These are phyloP conservation scores for Scaptomyza polygonia DNA, from an alignment of 2,888 invertebrate species.

Conservation along the genomic window DNA sequence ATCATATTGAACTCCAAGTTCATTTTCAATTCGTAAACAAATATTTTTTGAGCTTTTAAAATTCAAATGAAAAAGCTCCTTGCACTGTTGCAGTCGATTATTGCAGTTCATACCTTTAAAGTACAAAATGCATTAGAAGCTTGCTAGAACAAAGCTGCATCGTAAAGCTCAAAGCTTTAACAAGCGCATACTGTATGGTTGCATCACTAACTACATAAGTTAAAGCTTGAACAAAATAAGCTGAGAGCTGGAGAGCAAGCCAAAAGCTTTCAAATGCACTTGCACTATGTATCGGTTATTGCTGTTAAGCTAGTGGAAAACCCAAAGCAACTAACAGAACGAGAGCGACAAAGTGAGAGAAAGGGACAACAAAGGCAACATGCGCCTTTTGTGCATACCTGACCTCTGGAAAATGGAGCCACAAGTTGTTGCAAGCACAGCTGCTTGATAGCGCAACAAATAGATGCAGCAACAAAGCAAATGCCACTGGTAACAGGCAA, in stretches of 20 bases:
- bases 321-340: conserved; percentile 3
- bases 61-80: conserved; percentile 14
- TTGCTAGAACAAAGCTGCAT: conserved; percentile 45
- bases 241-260: neutral
- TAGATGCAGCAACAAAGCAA: conserved; percentile 52
- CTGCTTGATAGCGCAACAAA: conserved; percentile 62
- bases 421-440: conserved; percentile 62
- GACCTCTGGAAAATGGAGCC: conserved; percentile 20
- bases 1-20: too few relatives aligned
- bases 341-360: conserved; percentile 2
- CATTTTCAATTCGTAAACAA: neutral
- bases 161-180: conserved; percentile 24
- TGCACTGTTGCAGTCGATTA: neutral
- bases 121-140: conserved; percentile 47
- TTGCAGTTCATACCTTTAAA: neutral
- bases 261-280: conserved; percentile 35
- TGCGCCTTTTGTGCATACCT: conserved; percentile 4
- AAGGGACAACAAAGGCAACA: neutral
- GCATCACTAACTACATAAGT: conserved; percentile 41
- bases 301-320: conserved; percentile 9
- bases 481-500: conserved; percentile 14
- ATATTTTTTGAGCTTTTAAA: conserved; percentile 1
- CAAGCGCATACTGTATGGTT: conserved; percentile 26
- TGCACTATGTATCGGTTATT: conserved; percentile 12
- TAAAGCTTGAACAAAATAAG: conserved; percentile 33